Conservation (phyloP, 2,888 invertebrate species). For the Dugesia japonica region DNA sequence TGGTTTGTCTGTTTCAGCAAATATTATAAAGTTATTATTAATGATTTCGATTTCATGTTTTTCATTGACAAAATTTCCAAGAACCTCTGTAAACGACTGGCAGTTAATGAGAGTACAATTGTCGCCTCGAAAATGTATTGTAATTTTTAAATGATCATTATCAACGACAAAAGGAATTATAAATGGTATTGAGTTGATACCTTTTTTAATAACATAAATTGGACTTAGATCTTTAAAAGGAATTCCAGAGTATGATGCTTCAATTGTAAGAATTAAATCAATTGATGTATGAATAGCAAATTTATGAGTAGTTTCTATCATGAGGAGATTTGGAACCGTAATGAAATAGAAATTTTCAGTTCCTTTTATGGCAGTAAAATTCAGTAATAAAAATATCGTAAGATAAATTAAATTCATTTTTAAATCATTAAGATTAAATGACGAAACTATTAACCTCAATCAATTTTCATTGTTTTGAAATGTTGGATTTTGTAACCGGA, state of each 20-base stretch:
- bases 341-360: constrained; percentile 21
- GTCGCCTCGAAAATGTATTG: background rate
- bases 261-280: background rate
- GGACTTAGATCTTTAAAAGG: background rate
- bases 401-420: too few relatives aligned
- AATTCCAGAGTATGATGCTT: background rate
- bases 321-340: background rate
- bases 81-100: background rate
- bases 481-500: too few relatives aligned
- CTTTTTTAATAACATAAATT: background rate
- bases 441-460: too few relatives aligned
- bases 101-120: background rate
- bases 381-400: too few relatives aligned
- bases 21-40: constrained; percentile 37
- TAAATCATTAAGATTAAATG: too few relatives aligned
- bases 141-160: background rate
- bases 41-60: background rate
- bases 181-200: background rate
- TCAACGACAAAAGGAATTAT: background rate
- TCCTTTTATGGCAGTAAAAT: too few relatives aligned
- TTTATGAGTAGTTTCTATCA: constrained; percentile 23
- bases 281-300: background rate
- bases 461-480: too few relatives aligned
- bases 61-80: background rate
- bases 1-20: constrained; percentile 40